Conservation (phyloP, 2,113 vertebrate species). For the Lota lota region DNA sequence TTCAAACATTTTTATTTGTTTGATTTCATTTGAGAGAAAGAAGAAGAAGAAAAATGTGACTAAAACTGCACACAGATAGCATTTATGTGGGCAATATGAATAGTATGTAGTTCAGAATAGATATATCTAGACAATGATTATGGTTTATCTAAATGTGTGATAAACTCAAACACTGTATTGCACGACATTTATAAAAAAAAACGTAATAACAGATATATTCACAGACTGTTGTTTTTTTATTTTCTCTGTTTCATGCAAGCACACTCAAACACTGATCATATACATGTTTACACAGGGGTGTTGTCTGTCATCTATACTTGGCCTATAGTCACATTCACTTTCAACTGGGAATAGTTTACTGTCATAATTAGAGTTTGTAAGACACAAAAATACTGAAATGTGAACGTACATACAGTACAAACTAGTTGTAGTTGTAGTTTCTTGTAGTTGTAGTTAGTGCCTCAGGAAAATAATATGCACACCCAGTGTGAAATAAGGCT, state of each 20-base stretch:
- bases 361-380: not conserved
- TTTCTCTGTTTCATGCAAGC: constrained; percentile 7
- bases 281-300: no score
- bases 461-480: no score
- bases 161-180: constrained; percentile 80
- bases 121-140: constrained; percentile 70
- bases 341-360: not conserved
- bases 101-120: constrained; percentile 77
- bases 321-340: not conserved
- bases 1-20: constrained; percentile 48
- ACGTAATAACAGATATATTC: constrained; percentile 56
- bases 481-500: no score
- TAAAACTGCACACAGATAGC: constrained; percentile 71
- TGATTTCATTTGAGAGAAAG: constrained; percentile 61
- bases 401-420: no score
- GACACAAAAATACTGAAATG: no score
- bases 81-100: constrained; percentile 77
- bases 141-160: constrained; percentile 81
- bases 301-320: no score
- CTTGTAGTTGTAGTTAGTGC: no score
- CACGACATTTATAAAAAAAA: constrained; percentile 79
- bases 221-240: constrained; percentile 64
- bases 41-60: constrained; percentile 57
- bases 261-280: not conserved
- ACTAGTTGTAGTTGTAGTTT: no score